Base-by-base conservation (phyloP, 1,140 invertebrate genomes). In the Vollenhovia emeryi region DNA sequence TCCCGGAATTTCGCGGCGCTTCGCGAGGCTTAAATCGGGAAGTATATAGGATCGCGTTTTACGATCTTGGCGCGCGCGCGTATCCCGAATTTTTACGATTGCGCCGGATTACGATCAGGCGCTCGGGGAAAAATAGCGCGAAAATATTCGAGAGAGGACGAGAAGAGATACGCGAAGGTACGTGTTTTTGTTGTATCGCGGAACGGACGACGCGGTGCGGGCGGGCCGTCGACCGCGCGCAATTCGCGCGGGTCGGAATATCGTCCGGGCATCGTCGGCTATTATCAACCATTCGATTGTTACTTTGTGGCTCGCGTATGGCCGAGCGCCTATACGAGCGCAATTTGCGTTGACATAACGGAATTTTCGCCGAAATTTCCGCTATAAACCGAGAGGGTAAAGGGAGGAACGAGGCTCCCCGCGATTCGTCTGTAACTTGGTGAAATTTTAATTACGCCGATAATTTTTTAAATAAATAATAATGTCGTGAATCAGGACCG, bases 21-120 rank as follows among this genome's bases (percentile, higher is more conserved):
- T 79, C 62, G 15, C 18, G 15, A 52, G 9, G 9, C 45, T 66
- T 79, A 79, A 68, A 79, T 79, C 62, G 50, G 45, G 9, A 79
- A 55, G 76, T 68, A 48, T 18, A 40, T 40, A 62, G 21, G 7
- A 43, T 79, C 45, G 30, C 76, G 45, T 68, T 79, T 79, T 79
- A 79, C 48, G 76, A 52, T 79, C 76, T 79, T 78, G 59, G 75
- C 75, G 59, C 27, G n/a, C 30, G 45, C 30, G 45, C 15, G 30
- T 69, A 62, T 64, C n/a, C 50, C 36, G 66, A 79, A 88, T 87
- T 87, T n/a, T 88, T 88, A 88, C 75, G 86, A 87, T 87, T 64
- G 40, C 52, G 40, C 30, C 55, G 62, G 62, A 69, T 75, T 62
- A 68, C 84, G 69, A 60, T n/a, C n/a, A n/a, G 71, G 68, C 73